A percentile compares a stretch with the other conserved stretches of the same genome.
These are phyloP conservation scores for Myrmophylax atrothorax DNA, from an alignment of 2,113 vertebrate genomes.

Conservation along the genomic window DNA sequence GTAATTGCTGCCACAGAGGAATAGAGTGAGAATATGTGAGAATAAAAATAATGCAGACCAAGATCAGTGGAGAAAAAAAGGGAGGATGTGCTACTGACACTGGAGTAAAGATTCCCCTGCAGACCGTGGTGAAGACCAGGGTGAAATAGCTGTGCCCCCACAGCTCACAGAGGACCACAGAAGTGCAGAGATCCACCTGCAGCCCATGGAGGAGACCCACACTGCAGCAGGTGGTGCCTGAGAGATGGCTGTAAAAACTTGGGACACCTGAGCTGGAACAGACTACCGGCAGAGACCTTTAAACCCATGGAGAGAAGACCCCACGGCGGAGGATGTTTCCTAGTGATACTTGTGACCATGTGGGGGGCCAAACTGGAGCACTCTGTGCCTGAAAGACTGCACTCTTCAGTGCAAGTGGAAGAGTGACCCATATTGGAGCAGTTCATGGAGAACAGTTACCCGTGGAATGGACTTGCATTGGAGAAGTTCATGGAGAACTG, in stretches of 20 bases:
- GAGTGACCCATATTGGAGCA: not conserved
- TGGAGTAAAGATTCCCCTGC: not conserved
- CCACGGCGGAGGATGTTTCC: not conserved
- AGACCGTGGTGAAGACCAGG: not conserved
- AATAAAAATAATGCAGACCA: not conserved
- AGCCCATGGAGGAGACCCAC: not conserved
- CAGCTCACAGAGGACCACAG: not conserved
- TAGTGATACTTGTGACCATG: not conserved
- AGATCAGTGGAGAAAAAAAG: not conserved
- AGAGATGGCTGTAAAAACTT: not conserved
- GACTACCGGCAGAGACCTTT: not conserved
- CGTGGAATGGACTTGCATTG: not conserved
- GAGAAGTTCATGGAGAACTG: not conserved
- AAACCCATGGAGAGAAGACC: not conserved
- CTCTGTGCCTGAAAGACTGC: not conserved
- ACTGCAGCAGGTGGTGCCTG: not conserved
- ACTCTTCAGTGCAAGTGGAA: not conserved
- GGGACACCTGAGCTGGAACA: not conserved
- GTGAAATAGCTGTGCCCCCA: too few relatives aligned
- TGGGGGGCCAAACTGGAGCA: not conserved
- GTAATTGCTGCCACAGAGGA: not conserved
- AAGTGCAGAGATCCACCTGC: not conserved
- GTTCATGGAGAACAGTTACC: not conserved
- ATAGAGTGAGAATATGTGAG: not conserved
- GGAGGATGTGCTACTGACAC: not conserved